phyloP scores from a whole-genome alignment of 2,888 invertebrate species.

The Melipona bicolor region DNA sequence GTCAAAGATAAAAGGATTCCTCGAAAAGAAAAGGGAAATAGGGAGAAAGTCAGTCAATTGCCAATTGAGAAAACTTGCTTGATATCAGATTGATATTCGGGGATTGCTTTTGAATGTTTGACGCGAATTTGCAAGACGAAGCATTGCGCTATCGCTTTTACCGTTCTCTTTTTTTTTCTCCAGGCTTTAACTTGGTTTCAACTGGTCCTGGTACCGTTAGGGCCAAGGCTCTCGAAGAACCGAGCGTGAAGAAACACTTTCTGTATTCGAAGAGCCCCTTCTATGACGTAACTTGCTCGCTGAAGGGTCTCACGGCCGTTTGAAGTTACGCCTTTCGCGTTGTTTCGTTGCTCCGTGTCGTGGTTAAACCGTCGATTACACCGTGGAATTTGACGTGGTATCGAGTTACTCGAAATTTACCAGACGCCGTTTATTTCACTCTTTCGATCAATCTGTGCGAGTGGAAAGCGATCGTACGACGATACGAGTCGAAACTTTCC shows the following conservation, averaged over 20 bases:
- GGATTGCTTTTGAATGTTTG: background rate
- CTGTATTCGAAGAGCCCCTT: constrained; percentile 59
- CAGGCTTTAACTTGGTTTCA: constrained; percentile 43
- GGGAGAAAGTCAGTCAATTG: background rate
- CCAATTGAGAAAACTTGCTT: background rate
- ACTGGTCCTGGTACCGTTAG: constrained; percentile 71
- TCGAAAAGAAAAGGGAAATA: accelerated
- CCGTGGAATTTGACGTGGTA: background rate
- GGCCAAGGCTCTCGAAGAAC: constrained; percentile 57
- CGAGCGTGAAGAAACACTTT: constrained; percentile 70
- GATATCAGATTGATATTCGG: too few species aligned
- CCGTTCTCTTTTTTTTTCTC: constrained; percentile 49
- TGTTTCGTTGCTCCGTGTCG: background rate
- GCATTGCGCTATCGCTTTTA: constrained; percentile 54
- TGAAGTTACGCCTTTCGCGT: background rate
- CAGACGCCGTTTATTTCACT: background rate
- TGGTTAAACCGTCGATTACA: background rate
- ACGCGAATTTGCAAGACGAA: background rate
- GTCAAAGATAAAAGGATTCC: background rate
- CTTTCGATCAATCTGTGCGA: background rate
- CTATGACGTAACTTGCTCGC: constrained; percentile 65
- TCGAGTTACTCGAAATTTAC: background rate
- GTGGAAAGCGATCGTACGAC: background rate
- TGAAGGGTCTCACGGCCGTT: constrained; percentile 45
- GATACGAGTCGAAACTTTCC: constrained; percentile 24